A percentile compares a stretch with the other conserved stretches of the same genome.
Conservation (phyloP, 2,113 vertebrate genomes). For the Paraplagusia blochii region DNA sequence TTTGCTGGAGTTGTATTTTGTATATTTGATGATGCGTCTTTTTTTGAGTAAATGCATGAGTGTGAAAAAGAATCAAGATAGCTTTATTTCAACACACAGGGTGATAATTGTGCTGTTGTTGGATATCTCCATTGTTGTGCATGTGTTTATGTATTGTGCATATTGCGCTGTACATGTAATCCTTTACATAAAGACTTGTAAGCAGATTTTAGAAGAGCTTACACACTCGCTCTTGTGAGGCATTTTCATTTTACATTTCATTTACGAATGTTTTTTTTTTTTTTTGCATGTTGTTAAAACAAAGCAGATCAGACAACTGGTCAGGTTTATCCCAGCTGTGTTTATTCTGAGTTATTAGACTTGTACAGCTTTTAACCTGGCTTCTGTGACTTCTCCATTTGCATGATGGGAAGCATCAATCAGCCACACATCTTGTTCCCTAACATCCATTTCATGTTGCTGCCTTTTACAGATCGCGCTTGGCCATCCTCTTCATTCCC, state of each 20-base stretch:
- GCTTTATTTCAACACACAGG: constrained; percentile 34
- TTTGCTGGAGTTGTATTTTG: constrained; percentile 69
- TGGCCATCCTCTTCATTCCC: constrained; percentile 57
- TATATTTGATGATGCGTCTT: constrained; percentile 47
- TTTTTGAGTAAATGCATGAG: constrained; percentile 58
- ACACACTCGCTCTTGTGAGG: constrained; percentile 34
- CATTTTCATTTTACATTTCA: constrained; percentile 6
- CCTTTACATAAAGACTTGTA: constrained; percentile 12
- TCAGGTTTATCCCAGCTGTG: constrained; percentile 20
- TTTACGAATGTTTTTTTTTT: constrained; percentile 24
- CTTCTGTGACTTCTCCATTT: constrained; percentile 41
- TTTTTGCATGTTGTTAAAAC: constrained; percentile 46
- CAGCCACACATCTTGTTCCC: constrained; percentile 41
- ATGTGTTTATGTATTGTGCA: constrained; percentile 47
- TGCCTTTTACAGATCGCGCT: constrained; percentile 72
- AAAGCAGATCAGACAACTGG: constrained; percentile 33
- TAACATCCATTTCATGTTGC: constrained; percentile 67
- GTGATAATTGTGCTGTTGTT: constrained; percentile 8
- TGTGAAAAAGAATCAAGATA: constrained; percentile 27
- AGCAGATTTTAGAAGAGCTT: constrained; percentile 56
- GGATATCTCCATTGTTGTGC: constrained; percentile 43
- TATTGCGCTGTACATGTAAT: constrained; percentile 11
- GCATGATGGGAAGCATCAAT: constrained; percentile 68
- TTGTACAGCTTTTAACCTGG: constrained; percentile 30
- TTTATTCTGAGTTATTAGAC: constrained; percentile 27